These are phyloP conservation scores for Brachyptera putata DNA, from an alignment of 2,888 invertebrate genomes.

Conservation along the genomic window DNA sequence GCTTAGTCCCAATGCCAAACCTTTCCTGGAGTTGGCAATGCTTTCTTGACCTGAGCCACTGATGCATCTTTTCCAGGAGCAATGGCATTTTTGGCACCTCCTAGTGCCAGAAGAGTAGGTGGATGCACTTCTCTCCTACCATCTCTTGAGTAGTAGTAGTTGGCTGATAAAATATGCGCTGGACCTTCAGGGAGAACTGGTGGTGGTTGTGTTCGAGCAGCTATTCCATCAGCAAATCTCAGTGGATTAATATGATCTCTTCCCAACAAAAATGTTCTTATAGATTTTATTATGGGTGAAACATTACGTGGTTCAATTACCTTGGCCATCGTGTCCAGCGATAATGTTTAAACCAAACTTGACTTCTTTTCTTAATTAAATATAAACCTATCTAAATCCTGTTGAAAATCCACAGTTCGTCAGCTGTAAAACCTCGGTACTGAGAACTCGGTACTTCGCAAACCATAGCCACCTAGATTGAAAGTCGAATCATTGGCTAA, in stretches of 20 bases:
- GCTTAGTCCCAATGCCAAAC: conserved; percentile 55
- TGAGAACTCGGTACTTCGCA: too few species aligned
- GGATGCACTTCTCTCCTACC: conserved; percentile 72
- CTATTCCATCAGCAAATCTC: conserved; percentile 62
- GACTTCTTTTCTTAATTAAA: too few species aligned
- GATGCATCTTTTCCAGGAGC: conserved; percentile 16
- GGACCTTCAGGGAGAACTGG: conserved; percentile 81
- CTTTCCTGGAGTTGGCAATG: conserved; percentile 55
- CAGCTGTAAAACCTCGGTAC: too few species aligned
- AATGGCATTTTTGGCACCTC: neutral
- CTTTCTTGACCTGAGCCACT: conserved; percentile 32
- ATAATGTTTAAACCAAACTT: too few species aligned
- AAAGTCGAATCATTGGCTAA: too few species aligned
- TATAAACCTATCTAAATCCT: too few species aligned
- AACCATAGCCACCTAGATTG: too few species aligned
- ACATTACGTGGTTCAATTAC: conserved; percentile 57
- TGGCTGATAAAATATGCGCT: conserved; percentile 68
- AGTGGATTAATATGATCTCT: conserved; percentile 57
- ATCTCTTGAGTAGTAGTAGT: conserved; percentile 83
- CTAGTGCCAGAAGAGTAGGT: conserved; percentile 46
- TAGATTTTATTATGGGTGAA: conserved; percentile 56
- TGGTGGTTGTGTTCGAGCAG: conserved; percentile 74
- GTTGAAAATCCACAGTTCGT: too few species aligned
- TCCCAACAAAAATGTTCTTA: conserved; percentile 64
- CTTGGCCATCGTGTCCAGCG: conserved; percentile 20